These are phyloP conservation scores for Syncerus caffer DNA, from an alignment of 2,797 vertebrate genomes.

Conservation along the genomic window DNA sequence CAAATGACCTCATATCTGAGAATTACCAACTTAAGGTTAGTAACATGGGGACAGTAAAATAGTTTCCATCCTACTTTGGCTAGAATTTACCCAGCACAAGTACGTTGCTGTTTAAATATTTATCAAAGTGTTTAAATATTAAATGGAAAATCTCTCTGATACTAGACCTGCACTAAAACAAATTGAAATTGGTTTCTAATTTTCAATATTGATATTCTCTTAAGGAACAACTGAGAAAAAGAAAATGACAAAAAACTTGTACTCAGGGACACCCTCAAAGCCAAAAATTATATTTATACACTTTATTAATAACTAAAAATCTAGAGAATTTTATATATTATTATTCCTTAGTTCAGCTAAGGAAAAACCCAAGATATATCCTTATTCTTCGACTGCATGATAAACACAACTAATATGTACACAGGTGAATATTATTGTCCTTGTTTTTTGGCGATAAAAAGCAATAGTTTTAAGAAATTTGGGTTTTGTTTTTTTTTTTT, in stretches of 20 bases:
- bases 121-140: conserved; percentile 63
- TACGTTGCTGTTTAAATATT: conserved; percentile 62
- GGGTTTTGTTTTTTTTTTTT: background rate
- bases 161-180: conserved; percentile 23
- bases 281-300: background rate
- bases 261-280: background rate
- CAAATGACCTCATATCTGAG: background rate
- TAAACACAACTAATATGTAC: background rate
- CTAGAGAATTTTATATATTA: background rate
- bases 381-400: background rate
- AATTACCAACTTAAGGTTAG: background rate
- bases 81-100: conserved; percentile 37
- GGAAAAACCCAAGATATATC: background rate
- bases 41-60: background rate
- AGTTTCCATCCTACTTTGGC: conserved; percentile 18
- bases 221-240: background rate
- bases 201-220: background rate
- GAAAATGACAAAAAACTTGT: background rate
- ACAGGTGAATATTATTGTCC: background rate
- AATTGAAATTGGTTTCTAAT: conserved; percentile 31
- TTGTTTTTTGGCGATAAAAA: background rate
- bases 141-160: conserved; percentile 49
- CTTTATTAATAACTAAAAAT: background rate
- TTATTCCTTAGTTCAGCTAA: background rate
- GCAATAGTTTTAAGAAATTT: background rate